Evolutionary conservation across 2,797 vertebrate species (phyloP).

Genomic region (Austrolebias charrua): DNA sequence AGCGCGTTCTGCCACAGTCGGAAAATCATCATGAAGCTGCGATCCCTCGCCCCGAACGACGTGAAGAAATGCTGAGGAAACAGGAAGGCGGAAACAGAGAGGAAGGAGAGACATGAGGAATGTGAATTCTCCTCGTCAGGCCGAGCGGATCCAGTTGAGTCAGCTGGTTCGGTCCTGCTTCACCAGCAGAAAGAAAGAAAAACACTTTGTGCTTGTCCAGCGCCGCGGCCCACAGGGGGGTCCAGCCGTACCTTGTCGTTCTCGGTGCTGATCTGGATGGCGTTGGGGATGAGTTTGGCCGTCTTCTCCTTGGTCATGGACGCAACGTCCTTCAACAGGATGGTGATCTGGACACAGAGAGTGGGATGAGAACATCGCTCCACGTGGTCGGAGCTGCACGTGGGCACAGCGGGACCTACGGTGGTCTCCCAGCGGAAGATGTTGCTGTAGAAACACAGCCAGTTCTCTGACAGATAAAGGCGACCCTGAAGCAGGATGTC

Average conservation of each 20-base stretch:
- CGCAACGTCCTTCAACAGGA: conserved; percentile 89
- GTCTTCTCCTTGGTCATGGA: conserved; percentile 93
- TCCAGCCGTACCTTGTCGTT: conserved; percentile 78
- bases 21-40: conserved; percentile 92
- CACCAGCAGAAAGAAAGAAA: conserved; percentile 6
- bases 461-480: conserved; percentile 91
- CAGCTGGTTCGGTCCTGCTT: conserved; percentile 39
- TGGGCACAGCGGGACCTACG: conserved; percentile 66
- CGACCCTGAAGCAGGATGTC: conserved; percentile 92
- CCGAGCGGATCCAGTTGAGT: conserved; percentile 16
- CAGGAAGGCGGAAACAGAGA: conserved; percentile 5
- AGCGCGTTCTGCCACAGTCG: conserved; percentile 92
- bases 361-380: too few relatives aligned
- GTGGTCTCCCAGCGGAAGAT: conserved; percentile 96
- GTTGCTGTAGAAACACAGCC: conserved; percentile 95
- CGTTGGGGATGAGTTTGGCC: conserved; percentile 91
- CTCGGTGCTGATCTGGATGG: conserved; percentile 91
- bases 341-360: conserved; percentile 81
- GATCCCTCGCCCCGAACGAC: conserved; percentile 91
- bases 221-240: too few relatives aligned
- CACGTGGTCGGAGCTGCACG: neutral
- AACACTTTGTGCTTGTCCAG: neutral
- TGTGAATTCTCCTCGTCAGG: conserved; percentile 20
- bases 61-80: conserved; percentile 90
- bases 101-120: conserved; percentile 13